Conservation (phyloP, 2,888 invertebrate species). For the Euplexia lucipara region DNA sequence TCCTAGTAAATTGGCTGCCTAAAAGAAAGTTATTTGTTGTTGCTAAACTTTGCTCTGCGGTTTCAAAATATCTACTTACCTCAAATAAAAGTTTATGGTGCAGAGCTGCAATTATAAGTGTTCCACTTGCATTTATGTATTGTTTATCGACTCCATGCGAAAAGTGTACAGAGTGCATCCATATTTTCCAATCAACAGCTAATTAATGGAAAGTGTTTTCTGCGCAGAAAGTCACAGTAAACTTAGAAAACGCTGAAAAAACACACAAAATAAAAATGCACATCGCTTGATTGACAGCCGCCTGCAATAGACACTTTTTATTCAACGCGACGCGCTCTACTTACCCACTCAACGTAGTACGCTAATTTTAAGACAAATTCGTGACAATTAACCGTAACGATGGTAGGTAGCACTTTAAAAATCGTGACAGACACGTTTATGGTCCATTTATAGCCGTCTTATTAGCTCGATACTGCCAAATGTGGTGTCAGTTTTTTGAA, state of each 20-base stretch:
- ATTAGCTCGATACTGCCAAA: slow-evolving; percentile 6
- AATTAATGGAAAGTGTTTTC: slow-evolving; percentile 79
- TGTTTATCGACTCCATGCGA: slow-evolving; percentile 30
- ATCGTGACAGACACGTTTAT: slow-evolving; percentile 55
- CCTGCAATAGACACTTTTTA: slow-evolving; percentile 71
- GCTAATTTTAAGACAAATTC: slow-evolving; percentile 75
- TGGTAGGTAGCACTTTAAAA: slow-evolving; percentile 61
- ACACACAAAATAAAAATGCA: slow-evolving; percentile 70
- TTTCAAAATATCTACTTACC: slow-evolving; percentile 16
- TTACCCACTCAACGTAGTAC: slow-evolving; percentile 71
- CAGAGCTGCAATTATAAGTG: slow-evolving; percentile 26
- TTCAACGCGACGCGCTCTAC: slow-evolving; percentile 77
- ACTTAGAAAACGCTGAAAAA: slow-evolving; percentile 71
- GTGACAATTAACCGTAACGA: slow-evolving; percentile 72
- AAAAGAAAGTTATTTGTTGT: slow-evolving; percentile 25
- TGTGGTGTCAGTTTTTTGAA: slow-evolving; percentile 20
- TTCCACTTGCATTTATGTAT: slow-evolving; percentile 35
- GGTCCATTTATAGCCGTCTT: slow-evolving; percentile 35
- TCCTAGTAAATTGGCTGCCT: neutral
- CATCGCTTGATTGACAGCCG: slow-evolving; percentile 72
- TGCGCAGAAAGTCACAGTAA: slow-evolving; percentile 71
- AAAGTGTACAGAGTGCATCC: slow-evolving; percentile 32
- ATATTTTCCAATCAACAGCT: slow-evolving; percentile 68
- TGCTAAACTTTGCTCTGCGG: slow-evolving; percentile 19
- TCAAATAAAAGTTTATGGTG: slow-evolving; percentile 23